phyloP scores from a whole-genome alignment of 2,113 vertebrate species.

The Ictalurus punctatus region DNA sequence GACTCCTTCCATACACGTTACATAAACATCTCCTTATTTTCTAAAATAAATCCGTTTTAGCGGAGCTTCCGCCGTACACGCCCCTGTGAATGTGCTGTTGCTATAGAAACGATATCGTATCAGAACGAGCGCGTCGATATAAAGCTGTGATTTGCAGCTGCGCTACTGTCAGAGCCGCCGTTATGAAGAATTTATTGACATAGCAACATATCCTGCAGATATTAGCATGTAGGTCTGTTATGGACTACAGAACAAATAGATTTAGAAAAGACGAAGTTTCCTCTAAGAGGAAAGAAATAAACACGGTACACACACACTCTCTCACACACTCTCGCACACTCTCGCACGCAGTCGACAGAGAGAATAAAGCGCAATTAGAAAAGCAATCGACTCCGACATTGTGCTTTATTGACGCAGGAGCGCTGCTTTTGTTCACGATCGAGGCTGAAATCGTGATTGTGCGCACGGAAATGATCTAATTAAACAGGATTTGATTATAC shows the following conservation, averaged over 20 bases:
- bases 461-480: slow-evolving; percentile 48
- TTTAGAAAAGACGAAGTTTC: background rate
- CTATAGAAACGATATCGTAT: background rate
- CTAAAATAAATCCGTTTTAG: background rate
- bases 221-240: background rate
- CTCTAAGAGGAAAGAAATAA: too few species aligned
- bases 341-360: background rate
- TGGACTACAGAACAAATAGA: background rate
- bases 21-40: background rate
- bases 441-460: slow-evolving; percentile 47
- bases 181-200: background rate
- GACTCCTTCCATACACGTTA: background rate
- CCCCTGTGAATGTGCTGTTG: background rate
- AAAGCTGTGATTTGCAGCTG: background rate
- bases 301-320: background rate
- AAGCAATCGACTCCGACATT: slow-evolving; percentile 46
- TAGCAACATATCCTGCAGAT: too few species aligned
- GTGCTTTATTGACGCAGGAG: slow-evolving; percentile 45
- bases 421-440: slow-evolving; percentile 47
- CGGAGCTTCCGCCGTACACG: background rate
- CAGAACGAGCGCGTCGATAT: background rate
- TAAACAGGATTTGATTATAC: slow-evolving; percentile 46
- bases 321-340: background rate
- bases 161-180: background rate
- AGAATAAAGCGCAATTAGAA: slow-evolving; percentile 54